Evolutionary conservation across 2,888 invertebrate genomes (phyloP).

Genomic region (Cyrtodaria siliqua): DNA sequence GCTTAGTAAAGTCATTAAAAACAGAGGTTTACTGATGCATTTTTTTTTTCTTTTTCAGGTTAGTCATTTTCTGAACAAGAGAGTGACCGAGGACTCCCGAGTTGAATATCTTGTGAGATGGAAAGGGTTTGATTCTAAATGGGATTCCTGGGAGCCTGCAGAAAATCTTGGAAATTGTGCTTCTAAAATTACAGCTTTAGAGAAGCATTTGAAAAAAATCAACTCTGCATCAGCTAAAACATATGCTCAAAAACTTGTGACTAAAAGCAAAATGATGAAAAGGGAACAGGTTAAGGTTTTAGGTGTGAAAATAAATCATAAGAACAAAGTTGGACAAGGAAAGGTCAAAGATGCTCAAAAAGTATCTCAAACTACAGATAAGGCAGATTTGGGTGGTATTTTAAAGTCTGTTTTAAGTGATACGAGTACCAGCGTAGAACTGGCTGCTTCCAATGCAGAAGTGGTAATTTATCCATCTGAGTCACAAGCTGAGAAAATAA

Average conservation of each 20-base stretch:
- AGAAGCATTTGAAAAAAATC: slow-evolving; percentile 37
- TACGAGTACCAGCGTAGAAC: too few relatives aligned
- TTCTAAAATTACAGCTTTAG: slow-evolving; percentile 65
- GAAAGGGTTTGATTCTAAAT: slow-evolving; percentile 76
- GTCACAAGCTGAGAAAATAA: too few relatives aligned
- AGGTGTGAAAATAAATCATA: background rate
- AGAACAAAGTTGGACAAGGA: too few relatives aligned
- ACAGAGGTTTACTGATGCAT: too few relatives aligned
- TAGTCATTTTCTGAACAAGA: slow-evolving; percentile 66
- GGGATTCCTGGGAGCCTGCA: slow-evolving; percentile 82
- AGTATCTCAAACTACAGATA: too few relatives aligned
- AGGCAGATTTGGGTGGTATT: too few relatives aligned
- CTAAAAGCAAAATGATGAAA: slow-evolving; percentile 48
- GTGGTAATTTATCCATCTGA: too few relatives aligned
- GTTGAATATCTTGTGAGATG: slow-evolving; percentile 77
- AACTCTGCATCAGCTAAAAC: background rate
- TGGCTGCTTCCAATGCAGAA: too few relatives aligned
- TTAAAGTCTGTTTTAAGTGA: too few relatives aligned
- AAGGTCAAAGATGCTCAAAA: too few relatives aligned
- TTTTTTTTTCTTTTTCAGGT: slow-evolving; percentile 76
- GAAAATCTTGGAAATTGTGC: slow-evolving; percentile 71
- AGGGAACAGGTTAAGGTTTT: slow-evolving; percentile 1
- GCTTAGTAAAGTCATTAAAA: too few relatives aligned
- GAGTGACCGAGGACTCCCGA: slow-evolving; percentile 39
- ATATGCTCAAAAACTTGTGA: slow-evolving; percentile 44